Evolutionary conservation across 2,113 vertebrate species (phyloP).

Genomic region (Sebastes fasciatus): DNA sequence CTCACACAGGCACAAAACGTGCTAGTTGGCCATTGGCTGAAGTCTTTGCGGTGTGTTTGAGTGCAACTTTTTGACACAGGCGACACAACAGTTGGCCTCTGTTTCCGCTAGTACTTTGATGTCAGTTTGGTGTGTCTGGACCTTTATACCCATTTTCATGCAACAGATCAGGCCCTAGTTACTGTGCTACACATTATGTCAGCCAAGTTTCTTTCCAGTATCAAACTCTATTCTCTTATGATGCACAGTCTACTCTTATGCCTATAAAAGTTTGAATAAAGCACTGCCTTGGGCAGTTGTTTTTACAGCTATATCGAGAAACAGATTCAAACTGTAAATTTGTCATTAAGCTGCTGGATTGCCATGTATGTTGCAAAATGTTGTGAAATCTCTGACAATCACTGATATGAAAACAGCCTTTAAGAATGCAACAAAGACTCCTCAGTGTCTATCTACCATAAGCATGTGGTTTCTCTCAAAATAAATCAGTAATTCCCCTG

Average conservation of each 20-base stretch:
- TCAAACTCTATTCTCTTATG: background rate
- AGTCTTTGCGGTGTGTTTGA: background rate
- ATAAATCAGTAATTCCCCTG: background rate
- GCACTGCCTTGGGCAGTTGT: background rate
- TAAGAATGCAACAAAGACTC: background rate
- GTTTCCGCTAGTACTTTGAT: background rate
- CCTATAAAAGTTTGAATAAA: background rate
- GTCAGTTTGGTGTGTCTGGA: background rate
- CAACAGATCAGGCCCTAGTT: background rate
- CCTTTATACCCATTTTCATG: background rate
- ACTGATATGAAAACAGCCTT: background rate
- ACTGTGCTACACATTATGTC: background rate
- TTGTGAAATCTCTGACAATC: background rate
- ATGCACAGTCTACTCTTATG: background rate
- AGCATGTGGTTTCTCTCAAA: background rate
- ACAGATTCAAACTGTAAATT: background rate
- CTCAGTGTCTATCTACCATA: background rate
- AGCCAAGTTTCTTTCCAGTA: background rate
- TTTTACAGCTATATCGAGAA: constrained; percentile 11
- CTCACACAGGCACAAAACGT: background rate
- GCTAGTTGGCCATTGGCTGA: background rate
- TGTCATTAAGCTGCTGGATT: background rate
- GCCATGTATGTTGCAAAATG: constrained; percentile 12
- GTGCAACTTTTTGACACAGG: too few species aligned
- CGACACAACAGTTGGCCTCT: too few species aligned